Evolutionary conservation across 2,113 vertebrate species (phyloP).

Genomic region (Rhagologus leucostigma): DNA sequence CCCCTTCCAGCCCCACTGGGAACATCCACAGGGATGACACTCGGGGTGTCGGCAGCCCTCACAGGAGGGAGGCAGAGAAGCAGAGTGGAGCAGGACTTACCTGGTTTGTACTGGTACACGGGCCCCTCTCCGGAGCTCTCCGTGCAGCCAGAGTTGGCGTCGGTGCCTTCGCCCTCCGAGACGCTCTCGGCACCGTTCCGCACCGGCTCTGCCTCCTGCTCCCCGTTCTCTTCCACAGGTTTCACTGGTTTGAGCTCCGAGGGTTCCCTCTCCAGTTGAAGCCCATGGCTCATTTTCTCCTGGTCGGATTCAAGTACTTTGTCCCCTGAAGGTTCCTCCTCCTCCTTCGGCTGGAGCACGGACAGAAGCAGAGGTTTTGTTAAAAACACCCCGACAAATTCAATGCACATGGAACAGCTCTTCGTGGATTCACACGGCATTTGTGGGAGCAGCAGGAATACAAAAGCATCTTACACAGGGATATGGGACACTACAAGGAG

Average conservation of each 20-base stretch:
- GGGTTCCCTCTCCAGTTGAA: constrained; percentile 65
- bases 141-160: constrained; percentile 68
- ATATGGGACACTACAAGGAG: neutral
- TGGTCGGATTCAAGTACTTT: constrained; percentile 73
- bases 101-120: constrained; percentile 76
- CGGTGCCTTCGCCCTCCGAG: constrained; percentile 82
- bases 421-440: fast-evolving
- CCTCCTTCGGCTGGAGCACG: constrained; percentile 73
- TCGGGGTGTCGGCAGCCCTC: fast-evolving
- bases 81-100: constrained; percentile 57
- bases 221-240: constrained; percentile 84
- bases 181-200: constrained; percentile 85
- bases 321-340: constrained; percentile 74
- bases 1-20: neutral
- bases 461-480: too few species aligned
- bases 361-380: neutral
- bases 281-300: constrained; percentile 71
- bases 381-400: neutral
- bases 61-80: neutral
- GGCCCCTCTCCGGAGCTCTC: constrained; percentile 74
- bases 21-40: fast-evolving
- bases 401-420: fast-evolving
- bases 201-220: constrained; percentile 80
- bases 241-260: constrained; percentile 50
- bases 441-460: neutral